These are phyloP conservation scores for Latrodectus hesperus DNA, from an alignment of 2,888 invertebrate species.

Conservation along the genomic window DNA sequence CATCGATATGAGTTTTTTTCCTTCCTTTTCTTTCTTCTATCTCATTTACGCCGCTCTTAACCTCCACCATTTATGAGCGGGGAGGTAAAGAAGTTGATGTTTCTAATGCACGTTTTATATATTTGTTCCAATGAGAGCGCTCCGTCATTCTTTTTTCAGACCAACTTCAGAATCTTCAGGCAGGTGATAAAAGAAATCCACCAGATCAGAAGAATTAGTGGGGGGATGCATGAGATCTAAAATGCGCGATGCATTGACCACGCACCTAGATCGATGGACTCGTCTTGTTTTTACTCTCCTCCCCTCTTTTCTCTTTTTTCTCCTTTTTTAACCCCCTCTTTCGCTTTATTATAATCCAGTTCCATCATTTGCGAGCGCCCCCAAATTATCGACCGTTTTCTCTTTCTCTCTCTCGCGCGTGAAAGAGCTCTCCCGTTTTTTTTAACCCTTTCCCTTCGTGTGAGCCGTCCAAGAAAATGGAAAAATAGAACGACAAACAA, in stretches of 20 bases:
- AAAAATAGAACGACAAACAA: conserved; percentile 60
- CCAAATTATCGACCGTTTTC: conserved; percentile 64
- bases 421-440: conserved; percentile 18
- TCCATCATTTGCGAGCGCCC: conserved; percentile 56
- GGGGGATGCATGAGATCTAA: not conserved
- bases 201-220: conserved; percentile 1
- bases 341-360: conserved; percentile 57
- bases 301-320: conserved; percentile 29
- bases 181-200: conserved; percentile 49
- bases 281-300: conserved; percentile 44
- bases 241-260: conserved; percentile 46
- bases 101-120: not conserved
- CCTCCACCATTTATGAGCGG: conserved; percentile 49
- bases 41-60: conserved; percentile 29
- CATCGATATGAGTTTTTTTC: not conserved
- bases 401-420: conserved; percentile 24
- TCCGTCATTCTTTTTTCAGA: not conserved
- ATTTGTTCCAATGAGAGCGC: conserved; percentile 3
- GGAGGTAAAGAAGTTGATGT: conserved; percentile 30
- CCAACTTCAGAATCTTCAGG: conserved; percentile 21
- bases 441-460: conserved; percentile 62
- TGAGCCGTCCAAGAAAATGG: conserved; percentile 45
- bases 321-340: conserved; percentile 53
- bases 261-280: conserved; percentile 54
- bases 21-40: conserved; percentile 14